Evolutionary conservation across 2,888 invertebrate species (phyloP).

Genomic region (Ornithoptera alexandrae): DNA sequence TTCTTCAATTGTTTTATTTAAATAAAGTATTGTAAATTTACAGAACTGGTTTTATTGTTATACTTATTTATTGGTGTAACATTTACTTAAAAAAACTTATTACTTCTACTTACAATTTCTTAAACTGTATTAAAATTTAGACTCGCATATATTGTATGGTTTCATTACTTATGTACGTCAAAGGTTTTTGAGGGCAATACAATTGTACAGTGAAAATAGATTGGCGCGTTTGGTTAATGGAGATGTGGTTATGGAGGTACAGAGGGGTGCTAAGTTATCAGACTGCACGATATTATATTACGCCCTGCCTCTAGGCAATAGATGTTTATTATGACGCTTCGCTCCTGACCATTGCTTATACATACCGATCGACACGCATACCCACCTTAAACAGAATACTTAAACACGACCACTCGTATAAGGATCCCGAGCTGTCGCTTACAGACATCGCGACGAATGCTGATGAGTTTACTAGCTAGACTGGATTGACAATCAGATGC

Average conservation of each 20-base stretch:
- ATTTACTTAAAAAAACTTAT: too few relatives aligned
- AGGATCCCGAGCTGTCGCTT: constrained; percentile 47
- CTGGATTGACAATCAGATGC: constrained; percentile 43
- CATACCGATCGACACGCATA: constrained; percentile 49
- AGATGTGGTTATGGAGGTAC: constrained; percentile 9
- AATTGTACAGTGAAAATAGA: neutral
- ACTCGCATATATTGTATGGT: neutral
- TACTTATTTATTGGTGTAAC: too few relatives aligned
- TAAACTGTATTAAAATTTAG: too few relatives aligned
- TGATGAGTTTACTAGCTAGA: constrained; percentile 39
- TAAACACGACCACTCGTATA: constrained; percentile 47
- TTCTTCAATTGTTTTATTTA: too few relatives aligned
- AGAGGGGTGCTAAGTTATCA: constrained; percentile 23
- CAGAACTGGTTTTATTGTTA: too few relatives aligned
- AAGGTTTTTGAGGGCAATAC: too few relatives aligned
- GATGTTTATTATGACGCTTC: constrained; percentile 40
- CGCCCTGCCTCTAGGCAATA: constrained; percentile 29
- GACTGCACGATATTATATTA: constrained; percentile 28
- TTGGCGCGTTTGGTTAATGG: neutral
- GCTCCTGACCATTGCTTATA: constrained; percentile 42
- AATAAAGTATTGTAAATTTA: too few relatives aligned
- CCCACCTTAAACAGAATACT: constrained; percentile 49
- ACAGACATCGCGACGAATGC: constrained; percentile 38
- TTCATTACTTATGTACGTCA: too few relatives aligned
- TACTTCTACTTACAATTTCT: too few relatives aligned